Evolutionary conservation across 2,113 vertebrate genomes (phyloP).

Genomic region (Paedocypris sp.): DNA sequence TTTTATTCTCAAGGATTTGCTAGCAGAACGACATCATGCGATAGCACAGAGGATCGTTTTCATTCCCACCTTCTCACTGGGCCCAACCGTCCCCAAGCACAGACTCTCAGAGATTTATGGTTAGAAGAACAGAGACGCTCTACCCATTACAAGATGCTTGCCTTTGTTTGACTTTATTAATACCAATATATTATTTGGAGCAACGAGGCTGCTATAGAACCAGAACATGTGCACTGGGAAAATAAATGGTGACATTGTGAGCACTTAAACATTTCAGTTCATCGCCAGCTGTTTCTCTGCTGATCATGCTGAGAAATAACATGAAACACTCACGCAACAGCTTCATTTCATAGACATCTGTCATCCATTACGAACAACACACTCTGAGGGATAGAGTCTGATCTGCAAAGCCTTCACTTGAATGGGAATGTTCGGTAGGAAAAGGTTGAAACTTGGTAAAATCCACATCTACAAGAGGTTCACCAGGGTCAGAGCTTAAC

Average conservation of each 20-base stretch:
- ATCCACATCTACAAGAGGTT: background rate
- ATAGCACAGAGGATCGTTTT: too few relatives aligned
- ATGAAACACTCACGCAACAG: conserved; percentile 65
- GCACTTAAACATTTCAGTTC: conserved; percentile 52
- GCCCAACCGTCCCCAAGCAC: conserved; percentile 40
- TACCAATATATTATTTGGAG: conserved; percentile 57
- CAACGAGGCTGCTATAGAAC: conserved; percentile 39
- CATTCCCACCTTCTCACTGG: conserved; percentile 37
- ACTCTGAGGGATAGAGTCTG: conserved; percentile 42
- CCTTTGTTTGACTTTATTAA: conserved; percentile 64
- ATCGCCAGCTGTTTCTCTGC: conserved; percentile 64
- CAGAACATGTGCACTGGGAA: conserved; percentile 41
- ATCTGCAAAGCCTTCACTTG: conserved; percentile 25
- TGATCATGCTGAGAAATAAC: conserved; percentile 64
- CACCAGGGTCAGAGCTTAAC: too few relatives aligned
- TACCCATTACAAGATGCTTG: conserved; percentile 51
- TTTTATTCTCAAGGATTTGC: too few relatives aligned
- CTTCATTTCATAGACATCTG: conserved; percentile 62
- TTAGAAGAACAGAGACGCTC: conserved; percentile 47
- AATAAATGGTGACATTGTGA: conserved; percentile 54
- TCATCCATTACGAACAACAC: conserved; percentile 61
- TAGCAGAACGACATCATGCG: too few relatives aligned
- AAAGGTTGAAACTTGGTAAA: background rate
- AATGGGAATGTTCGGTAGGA: conserved; percentile 11
- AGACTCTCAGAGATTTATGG: conserved; percentile 55